Evolutionary conservation across 1,140 invertebrate species (phyloP), one percentile per base, ranked within the genome.

Genomic region (Laodelphax striatellus): DNA sequence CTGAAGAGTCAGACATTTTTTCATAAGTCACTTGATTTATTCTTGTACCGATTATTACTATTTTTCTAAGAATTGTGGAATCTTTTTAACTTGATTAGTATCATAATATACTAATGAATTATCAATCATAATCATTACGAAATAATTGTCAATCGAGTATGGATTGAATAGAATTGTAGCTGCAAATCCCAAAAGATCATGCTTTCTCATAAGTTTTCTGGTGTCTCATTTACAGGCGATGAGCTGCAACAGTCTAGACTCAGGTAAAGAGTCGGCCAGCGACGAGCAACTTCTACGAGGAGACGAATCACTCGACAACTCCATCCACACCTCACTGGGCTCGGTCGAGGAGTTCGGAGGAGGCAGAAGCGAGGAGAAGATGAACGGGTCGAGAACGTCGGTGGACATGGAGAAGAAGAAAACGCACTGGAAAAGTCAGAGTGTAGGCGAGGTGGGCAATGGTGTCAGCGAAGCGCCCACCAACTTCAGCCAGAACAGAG

Each of bases 401-500:
- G 22, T 52, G 1, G 22, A n/a, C 13, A 31, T 52, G 31, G 58
- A 60, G 53, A 34, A 38, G 28, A 56, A 57, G 16, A 66, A 64
- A 52, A 66, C 61, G 16, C 73, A 77, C 55, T 76, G 75, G 72
- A 78, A 79, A 61, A 77, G 76, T 6, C 73, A 75, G 31, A 77
- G 73, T 57, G 60, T 77, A 13, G 72, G 73, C 0, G 76, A 77
- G 9, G 66, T 58, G 16, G 52, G 61, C 21, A 63, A 63, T 11
- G 62, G 57, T 21, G 61, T 60, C 8, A 64, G 65, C 19, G 65
- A 63, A 21, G 59, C 43, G 44, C 61, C 43, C 17, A 57, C 57
- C 41, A 65, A 64, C 71, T 67, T 78, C 70, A 19, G 73, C 69
- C 70, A 75, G 16, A 83, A 82, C 62, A 73, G 81, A 9, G 81